Base-by-base conservation (phyloP, 2,888 invertebrate species). In the Caenorhabditis afra region DNA sequence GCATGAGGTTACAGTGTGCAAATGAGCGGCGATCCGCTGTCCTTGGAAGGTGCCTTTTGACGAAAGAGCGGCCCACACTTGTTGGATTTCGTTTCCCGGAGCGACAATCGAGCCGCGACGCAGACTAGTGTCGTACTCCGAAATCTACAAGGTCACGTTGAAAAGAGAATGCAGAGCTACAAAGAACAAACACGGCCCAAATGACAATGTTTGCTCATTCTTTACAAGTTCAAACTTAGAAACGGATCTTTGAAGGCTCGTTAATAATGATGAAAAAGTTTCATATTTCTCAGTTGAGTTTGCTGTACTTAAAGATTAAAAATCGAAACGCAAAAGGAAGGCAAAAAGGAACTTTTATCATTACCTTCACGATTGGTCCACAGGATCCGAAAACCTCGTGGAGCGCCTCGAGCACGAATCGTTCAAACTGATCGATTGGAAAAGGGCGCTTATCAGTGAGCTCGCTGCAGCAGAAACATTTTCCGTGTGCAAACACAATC, bases 31-130 rank as follows among this genome's bases (percentile, higher is more conserved):
- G 12, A 87, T 78, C 22, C 79, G 70, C 50, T 79, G 77, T 66
- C 81, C 85, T 57, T 83, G 79, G 64, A 84, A 84, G 8, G 41
- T 16, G 18, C 88, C 88, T 70, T 81, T 85, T 11, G 82, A 37
- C 0, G 87, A 85, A 14, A 88, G 81, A 12, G 88, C 88, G 11
- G 86, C 85, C 88, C 87, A 88, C 22, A 88, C 78, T 20, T 79
- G 57, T 59, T 81, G 77, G 22, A 85, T 74, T 62, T 86, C 81
- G 68, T 79, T 71, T 37, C 83, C 81, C 0, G 71, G 74, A 41
- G 82, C 81, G 35, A 82, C 73, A 7, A 87, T 58, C 4, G 81
- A 85, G 14, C 86, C 87, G 52, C 85, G 82, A 49, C 67, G 67
- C 23, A 71, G 53, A 10, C 58, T 35, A 5, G 44, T 37, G 74